A percentile compares a stretch with the other conserved stretches of the same genome.
phyloP scores from a whole-genome alignment of 2,888 invertebrate species.

The Philereme transversata region DNA sequence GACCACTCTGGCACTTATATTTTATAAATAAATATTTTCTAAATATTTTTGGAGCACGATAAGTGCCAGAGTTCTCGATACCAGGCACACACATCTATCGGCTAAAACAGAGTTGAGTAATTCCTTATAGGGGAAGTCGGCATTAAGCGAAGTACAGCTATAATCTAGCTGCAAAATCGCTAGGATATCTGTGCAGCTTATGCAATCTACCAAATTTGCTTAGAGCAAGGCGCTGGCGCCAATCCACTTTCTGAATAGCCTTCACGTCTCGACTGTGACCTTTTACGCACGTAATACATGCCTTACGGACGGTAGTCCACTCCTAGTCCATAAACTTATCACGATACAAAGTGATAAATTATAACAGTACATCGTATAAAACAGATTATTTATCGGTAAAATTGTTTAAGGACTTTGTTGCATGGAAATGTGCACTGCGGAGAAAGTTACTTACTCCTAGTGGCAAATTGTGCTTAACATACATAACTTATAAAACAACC shows the following conservation, averaged over 20 bases:
- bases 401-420: constrained; percentile 3
- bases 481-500: no score
- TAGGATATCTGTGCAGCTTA: constrained; percentile 25
- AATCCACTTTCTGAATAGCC: constrained; percentile 81
- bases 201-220: constrained; percentile 73
- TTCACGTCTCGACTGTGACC: constrained; percentile 81
- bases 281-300: constrained; percentile 72
- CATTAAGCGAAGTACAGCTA: constrained; percentile 11
- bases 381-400: constrained; percentile 8
- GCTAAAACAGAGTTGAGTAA: constrained; percentile 3
- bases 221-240: constrained; percentile 71
- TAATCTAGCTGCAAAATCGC: constrained; percentile 19
- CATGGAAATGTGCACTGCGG: no score
- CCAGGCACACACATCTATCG: neutral
- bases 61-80: neutral
- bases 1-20: neutral
- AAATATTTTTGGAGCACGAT: no score
- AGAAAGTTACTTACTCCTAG: no score
- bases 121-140: constrained; percentile 12
- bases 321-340: constrained; percentile 62
- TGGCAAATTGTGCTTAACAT: no score
- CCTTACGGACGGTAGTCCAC: constrained; percentile 58
- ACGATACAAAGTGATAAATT: constrained; percentile 44
- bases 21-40: no score
- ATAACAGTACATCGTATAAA: constrained; percentile 22